Percentiles rank a stretch among this genome's conserved stretches.
Conservation (phyloP, 2,888 invertebrate genomes). For the Drosophila algonquin region DNA sequence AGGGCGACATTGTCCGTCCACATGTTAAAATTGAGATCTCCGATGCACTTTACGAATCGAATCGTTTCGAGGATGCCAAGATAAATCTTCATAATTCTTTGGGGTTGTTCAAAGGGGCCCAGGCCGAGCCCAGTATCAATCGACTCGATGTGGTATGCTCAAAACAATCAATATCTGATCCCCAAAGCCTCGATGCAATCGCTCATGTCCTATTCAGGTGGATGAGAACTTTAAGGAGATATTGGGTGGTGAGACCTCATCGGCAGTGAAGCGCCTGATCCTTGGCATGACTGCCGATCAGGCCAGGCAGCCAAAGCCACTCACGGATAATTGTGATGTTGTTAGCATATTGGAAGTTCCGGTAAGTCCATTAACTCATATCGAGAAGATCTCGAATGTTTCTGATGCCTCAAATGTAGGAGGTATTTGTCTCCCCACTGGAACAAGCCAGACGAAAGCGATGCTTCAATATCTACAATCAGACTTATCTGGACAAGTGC, state of each 20-base stretch:
- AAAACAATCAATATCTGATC: not conserved
- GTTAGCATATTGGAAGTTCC: constrained; percentile 76
- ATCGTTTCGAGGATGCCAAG: constrained; percentile 77
- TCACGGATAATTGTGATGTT: constrained; percentile 77
- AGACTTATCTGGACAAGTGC: constrained; percentile 75
- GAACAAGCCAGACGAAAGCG: constrained; percentile 75
- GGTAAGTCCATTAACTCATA: constrained; percentile 45
- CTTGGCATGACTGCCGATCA: constrained; percentile 43
- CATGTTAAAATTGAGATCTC: constrained; percentile 74
- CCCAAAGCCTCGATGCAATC: not conserved
- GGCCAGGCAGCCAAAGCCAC: constrained; percentile 52
- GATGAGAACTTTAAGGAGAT: constrained; percentile 72
- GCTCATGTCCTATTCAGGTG: constrained; percentile 53
- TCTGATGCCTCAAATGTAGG: constrained; percentile 44
- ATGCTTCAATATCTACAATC: constrained; percentile 75
- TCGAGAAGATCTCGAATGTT: not conserved
- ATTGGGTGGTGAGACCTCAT: constrained; percentile 64
- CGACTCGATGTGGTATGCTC: constrained; percentile 66
- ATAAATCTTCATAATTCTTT: constrained; percentile 63
- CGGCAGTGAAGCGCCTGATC: constrained; percentile 62
- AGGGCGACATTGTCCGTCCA: constrained; percentile 3
- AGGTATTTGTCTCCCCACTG: constrained; percentile 69
- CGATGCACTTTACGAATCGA: constrained; percentile 77
- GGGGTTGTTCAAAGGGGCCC: constrained; percentile 53
- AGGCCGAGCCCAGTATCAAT: constrained; percentile 60